These are phyloP conservation scores for Habroteleia sp. DNA, from an alignment of 2,888 invertebrate genomes.

Conservation along the genomic window DNA sequence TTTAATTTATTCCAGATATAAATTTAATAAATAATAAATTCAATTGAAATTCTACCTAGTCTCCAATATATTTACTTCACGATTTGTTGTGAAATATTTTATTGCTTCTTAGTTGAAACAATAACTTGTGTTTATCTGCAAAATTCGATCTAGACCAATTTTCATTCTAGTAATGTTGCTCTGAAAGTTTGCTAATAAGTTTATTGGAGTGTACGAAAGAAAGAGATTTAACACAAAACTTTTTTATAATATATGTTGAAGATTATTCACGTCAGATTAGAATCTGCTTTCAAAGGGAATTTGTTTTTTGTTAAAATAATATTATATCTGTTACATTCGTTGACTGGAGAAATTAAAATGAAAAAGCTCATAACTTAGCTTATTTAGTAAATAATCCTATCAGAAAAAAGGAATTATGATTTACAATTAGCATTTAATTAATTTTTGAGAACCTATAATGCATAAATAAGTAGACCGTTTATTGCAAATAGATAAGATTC, in stretches of 20 bases:
- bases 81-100: too few species aligned
- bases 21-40: too few species aligned
- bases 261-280: constrained; percentile 36
- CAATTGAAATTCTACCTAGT: too few species aligned
- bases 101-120: too few species aligned
- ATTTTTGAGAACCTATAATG: too few species aligned
- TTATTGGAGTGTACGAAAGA: constrained; percentile 25
- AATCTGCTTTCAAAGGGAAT: constrained; percentile 35
- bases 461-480: too few species aligned
- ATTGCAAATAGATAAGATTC: too few species aligned
- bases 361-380: constrained; percentile 11
- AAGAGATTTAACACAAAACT: constrained; percentile 26
- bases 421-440: too few species aligned
- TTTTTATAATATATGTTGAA: constrained; percentile 9
- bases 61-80: too few species aligned
- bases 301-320: constrained; percentile 23
- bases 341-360: constrained; percentile 7
- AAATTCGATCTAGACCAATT: constrained; percentile 23
- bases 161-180: constrained; percentile 35
- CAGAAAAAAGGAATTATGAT: not conserved
- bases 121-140: constrained; percentile 5
- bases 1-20: too few species aligned
- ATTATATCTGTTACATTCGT: constrained; percentile 9
- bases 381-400: not conserved
- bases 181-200: constrained; percentile 42